phyloP scores from a whole-genome alignment of 2,113 vertebrate species.

The Argyrosomus japonicus region DNA sequence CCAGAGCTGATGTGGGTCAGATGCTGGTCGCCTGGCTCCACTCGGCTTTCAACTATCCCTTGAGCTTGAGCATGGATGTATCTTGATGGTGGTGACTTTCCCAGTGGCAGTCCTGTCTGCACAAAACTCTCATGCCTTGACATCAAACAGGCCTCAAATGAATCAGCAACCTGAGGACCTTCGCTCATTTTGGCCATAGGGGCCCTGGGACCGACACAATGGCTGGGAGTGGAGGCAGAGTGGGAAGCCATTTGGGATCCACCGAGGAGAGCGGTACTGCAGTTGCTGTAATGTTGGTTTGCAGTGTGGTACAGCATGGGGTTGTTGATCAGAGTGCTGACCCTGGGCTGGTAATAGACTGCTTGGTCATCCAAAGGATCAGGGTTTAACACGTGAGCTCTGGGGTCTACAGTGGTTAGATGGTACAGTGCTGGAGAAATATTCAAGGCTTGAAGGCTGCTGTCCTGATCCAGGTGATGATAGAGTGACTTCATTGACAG shows the following conservation, averaged over 20 bases:
- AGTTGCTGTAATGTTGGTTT: constrained; percentile 65
- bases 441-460: constrained; percentile 85
- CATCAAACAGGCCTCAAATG: constrained; percentile 81
- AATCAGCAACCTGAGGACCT: constrained; percentile 73
- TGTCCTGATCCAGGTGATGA: constrained; percentile 86
- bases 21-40: constrained; percentile 16
- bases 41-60: constrained; percentile 18
- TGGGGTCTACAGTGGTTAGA: constrained; percentile 82
- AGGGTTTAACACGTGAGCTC: constrained; percentile 39
- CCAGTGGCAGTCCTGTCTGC: constrained; percentile 64
- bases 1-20: constrained; percentile 28
- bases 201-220: constrained; percentile 24
- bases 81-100: constrained; percentile 83
- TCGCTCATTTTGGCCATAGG: constrained; percentile 68
- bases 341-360: constrained; percentile 66
- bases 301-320: constrained; percentile 86
- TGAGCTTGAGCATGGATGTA: constrained; percentile 48
- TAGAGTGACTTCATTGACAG: constrained; percentile 88
- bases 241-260: constrained; percentile 43
- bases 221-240: constrained; percentile 55
- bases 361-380: constrained; percentile 59
- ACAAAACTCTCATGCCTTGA: constrained; percentile 85
- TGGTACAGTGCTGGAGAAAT: constrained; percentile 87
- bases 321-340: constrained; percentile 72
- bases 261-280: constrained; percentile 46